phyloP scores from a whole-genome alignment of 37 sponge, comb jelly and placozoan species.

The Ephydatia muelleri region DNA sequence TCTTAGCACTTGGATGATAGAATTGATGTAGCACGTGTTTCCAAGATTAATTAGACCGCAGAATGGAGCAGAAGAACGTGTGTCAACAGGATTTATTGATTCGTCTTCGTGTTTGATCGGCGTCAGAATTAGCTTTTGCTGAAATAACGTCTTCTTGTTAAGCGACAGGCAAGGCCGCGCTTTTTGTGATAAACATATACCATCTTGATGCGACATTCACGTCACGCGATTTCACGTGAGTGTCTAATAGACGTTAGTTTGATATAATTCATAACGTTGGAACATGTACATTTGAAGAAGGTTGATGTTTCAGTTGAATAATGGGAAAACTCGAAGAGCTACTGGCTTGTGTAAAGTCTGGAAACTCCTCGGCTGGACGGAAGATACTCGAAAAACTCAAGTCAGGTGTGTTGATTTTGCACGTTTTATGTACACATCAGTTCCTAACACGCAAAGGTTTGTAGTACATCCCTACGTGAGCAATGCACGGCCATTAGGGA shows the following conservation, averaged over 20 bases:
- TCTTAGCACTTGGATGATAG: constrained; percentile 64
- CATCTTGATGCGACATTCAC: background rate
- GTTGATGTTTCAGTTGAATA: background rate
- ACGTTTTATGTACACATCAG: background rate
- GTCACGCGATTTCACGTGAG: background rate
- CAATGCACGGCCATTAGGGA: background rate
- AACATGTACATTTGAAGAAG: background rate
- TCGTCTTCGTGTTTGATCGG: background rate
- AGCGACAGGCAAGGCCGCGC: background rate
- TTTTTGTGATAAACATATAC: background rate
- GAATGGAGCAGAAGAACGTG: constrained; percentile 5
- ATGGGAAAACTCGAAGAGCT: constrained; percentile 91
- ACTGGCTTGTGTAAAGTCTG: constrained; percentile 59
- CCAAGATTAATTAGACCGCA: constrained; percentile 68
- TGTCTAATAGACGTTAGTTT: background rate
- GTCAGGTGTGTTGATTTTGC: constrained; percentile 77
- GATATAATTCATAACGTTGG: background rate
- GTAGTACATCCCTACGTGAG: background rate
- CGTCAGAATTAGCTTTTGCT: background rate
- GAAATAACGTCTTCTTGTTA: background rate
- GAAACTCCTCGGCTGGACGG: constrained; percentile 75
- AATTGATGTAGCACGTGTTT: constrained; percentile 81
- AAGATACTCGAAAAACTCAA: constrained; percentile 83
- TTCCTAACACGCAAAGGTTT: background rate
- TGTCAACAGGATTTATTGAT: background rate